Conservation (phyloP, 2,113 vertebrate genomes). For the Grallaria varia region DNA sequence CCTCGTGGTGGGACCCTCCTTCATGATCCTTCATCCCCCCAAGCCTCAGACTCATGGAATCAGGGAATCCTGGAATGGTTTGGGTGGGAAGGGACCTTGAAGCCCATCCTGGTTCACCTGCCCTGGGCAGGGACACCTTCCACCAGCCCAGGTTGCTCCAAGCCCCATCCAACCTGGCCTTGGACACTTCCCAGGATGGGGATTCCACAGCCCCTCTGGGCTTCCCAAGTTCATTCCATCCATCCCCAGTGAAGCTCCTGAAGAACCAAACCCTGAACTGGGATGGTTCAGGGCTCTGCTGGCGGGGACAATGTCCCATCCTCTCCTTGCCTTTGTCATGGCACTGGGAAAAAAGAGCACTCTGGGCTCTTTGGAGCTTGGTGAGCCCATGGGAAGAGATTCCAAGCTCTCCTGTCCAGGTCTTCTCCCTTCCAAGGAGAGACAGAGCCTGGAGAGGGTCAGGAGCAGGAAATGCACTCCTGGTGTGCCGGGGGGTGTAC, state of each 20-base stretch:
- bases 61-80: background rate
- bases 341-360: background rate
- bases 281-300: accelerated
- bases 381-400: background rate
- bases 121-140: background rate
- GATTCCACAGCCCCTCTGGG: background rate
- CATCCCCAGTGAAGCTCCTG: background rate
- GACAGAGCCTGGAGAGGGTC: background rate
- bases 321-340: background rate
- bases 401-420: background rate
- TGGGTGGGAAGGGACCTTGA: background rate
- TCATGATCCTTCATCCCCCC: background rate
- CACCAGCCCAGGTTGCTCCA: background rate
- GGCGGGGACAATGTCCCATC: background rate
- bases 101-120: background rate
- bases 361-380: background rate
- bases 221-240: background rate
- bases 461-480: background rate
- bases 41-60: background rate
- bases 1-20: background rate
- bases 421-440: background rate
- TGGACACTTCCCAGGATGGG: background rate
- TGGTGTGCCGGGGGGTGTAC: background rate
- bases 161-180: accelerated
- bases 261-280: background rate